Evolutionary conservation across 2,888 invertebrate species (phyloP).

Genomic region (Amblyteles armatorius): DNA sequence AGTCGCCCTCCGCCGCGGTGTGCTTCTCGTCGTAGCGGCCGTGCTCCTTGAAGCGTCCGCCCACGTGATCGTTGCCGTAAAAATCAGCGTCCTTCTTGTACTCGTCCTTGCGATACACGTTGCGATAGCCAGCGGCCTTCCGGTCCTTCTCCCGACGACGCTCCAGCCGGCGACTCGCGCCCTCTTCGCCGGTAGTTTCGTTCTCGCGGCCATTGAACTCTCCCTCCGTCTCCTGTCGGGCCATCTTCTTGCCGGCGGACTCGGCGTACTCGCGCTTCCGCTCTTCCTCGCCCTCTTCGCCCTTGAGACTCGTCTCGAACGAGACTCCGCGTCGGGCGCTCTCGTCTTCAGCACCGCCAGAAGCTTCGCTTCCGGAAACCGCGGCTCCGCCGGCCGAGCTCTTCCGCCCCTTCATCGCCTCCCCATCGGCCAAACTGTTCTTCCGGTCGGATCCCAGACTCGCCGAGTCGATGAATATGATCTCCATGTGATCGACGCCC

Average conservation of each 20-base stretch:
- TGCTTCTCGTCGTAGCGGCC: slow-evolving; percentile 91
- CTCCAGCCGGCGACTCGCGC: slow-evolving; percentile 84
- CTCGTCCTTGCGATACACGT: slow-evolving; percentile 93
- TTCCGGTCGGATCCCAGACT: slow-evolving; percentile 34
- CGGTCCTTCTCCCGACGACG: slow-evolving; percentile 93
- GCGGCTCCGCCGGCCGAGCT: slow-evolving; percentile 84
- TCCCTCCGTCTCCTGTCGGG: slow-evolving; percentile 83
- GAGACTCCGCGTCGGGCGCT: slow-evolving; percentile 86
- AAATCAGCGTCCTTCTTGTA: slow-evolving; percentile 92
- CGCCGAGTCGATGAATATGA: slow-evolving; percentile 64
- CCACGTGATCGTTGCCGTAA: slow-evolving; percentile 92
- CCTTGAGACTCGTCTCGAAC: slow-evolving; percentile 86
- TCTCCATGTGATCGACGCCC: slow-evolving; percentile 83
- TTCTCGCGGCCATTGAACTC: slow-evolving; percentile 88
- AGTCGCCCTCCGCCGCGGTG: slow-evolving; percentile 92
- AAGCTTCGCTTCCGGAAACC: slow-evolving; percentile 83
- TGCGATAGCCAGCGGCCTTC: slow-evolving; percentile 94
- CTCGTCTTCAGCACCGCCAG: slow-evolving; percentile 85
- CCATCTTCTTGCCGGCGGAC: slow-evolving; percentile 81
- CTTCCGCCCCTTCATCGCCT: slow-evolving; percentile 30
- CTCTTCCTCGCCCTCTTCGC: slow-evolving; percentile 86
- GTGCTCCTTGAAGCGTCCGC: slow-evolving; percentile 92
- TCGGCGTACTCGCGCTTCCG: slow-evolving; percentile 85
- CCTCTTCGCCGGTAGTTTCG: slow-evolving; percentile 88
- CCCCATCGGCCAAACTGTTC: slow-evolving; percentile 28